phyloP scores from a whole-genome alignment of 2,113 vertebrate genomes.

The Ondatra zibethicus region DNA sequence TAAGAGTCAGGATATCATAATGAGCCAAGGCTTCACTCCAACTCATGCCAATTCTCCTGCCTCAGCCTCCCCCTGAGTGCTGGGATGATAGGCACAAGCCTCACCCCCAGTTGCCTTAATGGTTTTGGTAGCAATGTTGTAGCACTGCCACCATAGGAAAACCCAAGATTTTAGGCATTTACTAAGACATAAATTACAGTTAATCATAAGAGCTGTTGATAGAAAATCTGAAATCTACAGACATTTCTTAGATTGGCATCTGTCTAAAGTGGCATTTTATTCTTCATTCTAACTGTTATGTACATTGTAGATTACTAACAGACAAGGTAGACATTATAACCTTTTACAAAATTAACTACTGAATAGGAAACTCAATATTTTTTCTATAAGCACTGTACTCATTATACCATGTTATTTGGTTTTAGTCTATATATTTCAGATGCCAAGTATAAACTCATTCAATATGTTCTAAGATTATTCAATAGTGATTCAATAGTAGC shows the following conservation, averaged over 20 bases:
- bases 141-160: slow-evolving; percentile 34
- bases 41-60: not conserved
- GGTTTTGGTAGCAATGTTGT: slow-evolving; percentile 21
- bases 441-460: not conserved
- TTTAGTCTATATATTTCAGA: slow-evolving; percentile 3
- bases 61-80: not conserved
- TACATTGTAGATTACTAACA: not conserved
- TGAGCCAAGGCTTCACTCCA: not conserved
- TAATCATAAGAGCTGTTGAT: slow-evolving; percentile 22
- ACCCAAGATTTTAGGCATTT: slow-evolving; percentile 63
- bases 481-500: not conserved
- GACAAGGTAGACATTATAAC: not conserved
- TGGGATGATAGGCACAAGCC: not conserved
- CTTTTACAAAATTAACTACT: slow-evolving; percentile 21
- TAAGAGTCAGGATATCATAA: not conserved
- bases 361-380: not conserved
- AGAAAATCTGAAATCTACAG: slow-evolving; percentile 54
- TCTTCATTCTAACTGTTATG: slow-evolving; percentile 5
- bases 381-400: not conserved
- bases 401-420: not conserved
- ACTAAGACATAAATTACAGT: slow-evolving; percentile 56
- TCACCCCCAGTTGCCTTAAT: not conserved
- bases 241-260: slow-evolving; percentile 9
- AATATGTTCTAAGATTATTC: not conserved
- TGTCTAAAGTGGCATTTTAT: not conserved